Base-by-base conservation (phyloP, 2,888 invertebrate species). In the Sesia bembeciformis region DNA sequence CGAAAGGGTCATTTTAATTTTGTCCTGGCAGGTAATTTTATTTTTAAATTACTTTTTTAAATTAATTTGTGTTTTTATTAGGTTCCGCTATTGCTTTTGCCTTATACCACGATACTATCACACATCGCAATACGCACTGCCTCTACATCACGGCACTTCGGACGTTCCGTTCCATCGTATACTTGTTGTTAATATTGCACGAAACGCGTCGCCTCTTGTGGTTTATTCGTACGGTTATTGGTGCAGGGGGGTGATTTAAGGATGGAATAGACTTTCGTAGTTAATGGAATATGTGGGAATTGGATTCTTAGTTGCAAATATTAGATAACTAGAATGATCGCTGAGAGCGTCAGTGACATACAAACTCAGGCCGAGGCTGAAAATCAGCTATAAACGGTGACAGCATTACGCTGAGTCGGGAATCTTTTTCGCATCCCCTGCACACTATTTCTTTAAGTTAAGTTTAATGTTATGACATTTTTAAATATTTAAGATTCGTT, bases 151-250 rank as follows among this genome's bases (percentile, higher is more conserved):
- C 70, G 60, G 54, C 58, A 56, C 56, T 46, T 46, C 23, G 59
- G 57, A 61, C 54, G 55, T 58, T 59, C 65, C 55, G 58, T 59
- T 60, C 62, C 46, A 46, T 46, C 61, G 63, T 67, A 63, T 58
- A 61, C 66, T 64, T 65, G 72, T 72, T 79, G 80, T 80, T 80
- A 78, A 80, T 80, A 73, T 74, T 70, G 78, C 70, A 76, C 72
- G 73, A 66, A 73, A 70, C 76, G 70, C 69, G 72, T 72, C 72
- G 66, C 61, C 71, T 67, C 72, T 69, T 65, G 75, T 80, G 73
- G 78, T 80, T 79, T 78, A 80, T 78, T 72, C 71, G 64, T 67
- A 64, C 65, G 58, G 58, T 62, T 64, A 61, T 60, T 40, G 68
- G 64, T 67, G 65, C 67, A 54, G 56, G 62, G 61, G 70, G 68